Evolutionary conservation across 1,140 invertebrate species (phyloP).

Genomic region (Dendrolimus punctatus): DNA sequence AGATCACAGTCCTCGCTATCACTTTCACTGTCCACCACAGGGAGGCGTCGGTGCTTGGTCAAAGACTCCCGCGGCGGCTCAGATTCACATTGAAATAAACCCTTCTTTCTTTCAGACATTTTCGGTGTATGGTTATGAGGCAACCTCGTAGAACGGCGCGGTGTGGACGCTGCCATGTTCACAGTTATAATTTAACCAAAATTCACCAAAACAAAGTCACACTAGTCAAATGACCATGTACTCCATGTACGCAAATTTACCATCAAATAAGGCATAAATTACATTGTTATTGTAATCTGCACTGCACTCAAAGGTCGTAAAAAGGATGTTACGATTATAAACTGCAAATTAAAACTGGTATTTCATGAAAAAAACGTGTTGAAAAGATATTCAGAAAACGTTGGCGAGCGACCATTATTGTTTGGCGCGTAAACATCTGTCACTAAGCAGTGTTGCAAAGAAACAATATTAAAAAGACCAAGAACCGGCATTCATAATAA

Average conservation of each 20-base stretch:
- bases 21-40: slow-evolving; percentile 59
- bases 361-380: slow-evolving; percentile 16
- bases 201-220: slow-evolving; percentile 2
- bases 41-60: slow-evolving; percentile 47
- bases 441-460: slow-evolving; percentile 25
- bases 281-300: no score
- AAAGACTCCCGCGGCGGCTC: slow-evolving; percentile 38
- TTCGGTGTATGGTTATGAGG: slow-evolving; percentile 56
- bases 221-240: slow-evolving; percentile 5
- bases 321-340: not conserved
- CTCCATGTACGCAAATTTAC: no score
- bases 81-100: slow-evolving; percentile 46
- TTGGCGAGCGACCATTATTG: slow-evolving; percentile 47
- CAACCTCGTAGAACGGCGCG: slow-evolving; percentile 45
- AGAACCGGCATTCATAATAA: no score
- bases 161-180: slow-evolving; percentile 54
- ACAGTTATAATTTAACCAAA: slow-evolving; percentile 1
- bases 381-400: slow-evolving; percentile 26
- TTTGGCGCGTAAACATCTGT: slow-evolving; percentile 70
- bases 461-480: no score
- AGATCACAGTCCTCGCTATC: slow-evolving; percentile 60
- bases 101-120: slow-evolving; percentile 66
- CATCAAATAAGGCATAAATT: no score
- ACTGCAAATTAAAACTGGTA: not conserved
- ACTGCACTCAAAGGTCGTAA: not conserved